Base-by-base conservation (phyloP, 2,797 vertebrate genomes). In the Macrochelys suwanniensis region DNA sequence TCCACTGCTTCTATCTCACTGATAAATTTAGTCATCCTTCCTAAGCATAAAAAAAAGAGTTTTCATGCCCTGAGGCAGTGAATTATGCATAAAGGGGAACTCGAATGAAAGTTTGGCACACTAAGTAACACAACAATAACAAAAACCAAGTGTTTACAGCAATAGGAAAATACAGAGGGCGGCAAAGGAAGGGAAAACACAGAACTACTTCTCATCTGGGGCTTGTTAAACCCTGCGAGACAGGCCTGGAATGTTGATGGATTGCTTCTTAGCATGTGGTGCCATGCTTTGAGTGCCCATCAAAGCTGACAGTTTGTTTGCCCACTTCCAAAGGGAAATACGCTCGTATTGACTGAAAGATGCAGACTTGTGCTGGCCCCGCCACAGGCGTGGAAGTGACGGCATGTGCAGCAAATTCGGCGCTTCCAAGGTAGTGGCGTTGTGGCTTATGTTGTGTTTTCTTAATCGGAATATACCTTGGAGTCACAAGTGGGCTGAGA, bases 181-280 rank as follows among this genome's bases (percentile, higher is more conserved):
- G 89, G n/a, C 3, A 89, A 92, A 93, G 2, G 2, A 2, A 1
- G 5, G 61, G 77, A 92, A 68, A 15, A 21, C 42, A 59, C 23
- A 85, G 21, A 94, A 94, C 80, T 68, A 54, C 8, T 28, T 61
- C 37, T 96, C 54, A 90, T 82, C 42, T 79, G 81, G 50, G 68
- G 45, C 42, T 93, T 94, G 23, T 94, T 96, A 90, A 96, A 86
- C 53, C 49, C 25, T 85, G 12, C 45, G n/a, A 68, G 82, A 65
- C 57, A 85, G 19, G 33, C 33, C 42, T 33, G 28, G 57, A 94
- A 93, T 50, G 74, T 10, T 93, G 89, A 88, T 50, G 50, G 47
- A 82, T 87, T 85, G 28, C 31, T 82, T 84, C 11, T 7, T 23
- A 90, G 87, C 23, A 5, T 87, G 77, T 85, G 37, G 7, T 94